phyloP scores from a whole-genome alignment of 2,113 vertebrate genomes.

The Chaetodon auriga region DNA sequence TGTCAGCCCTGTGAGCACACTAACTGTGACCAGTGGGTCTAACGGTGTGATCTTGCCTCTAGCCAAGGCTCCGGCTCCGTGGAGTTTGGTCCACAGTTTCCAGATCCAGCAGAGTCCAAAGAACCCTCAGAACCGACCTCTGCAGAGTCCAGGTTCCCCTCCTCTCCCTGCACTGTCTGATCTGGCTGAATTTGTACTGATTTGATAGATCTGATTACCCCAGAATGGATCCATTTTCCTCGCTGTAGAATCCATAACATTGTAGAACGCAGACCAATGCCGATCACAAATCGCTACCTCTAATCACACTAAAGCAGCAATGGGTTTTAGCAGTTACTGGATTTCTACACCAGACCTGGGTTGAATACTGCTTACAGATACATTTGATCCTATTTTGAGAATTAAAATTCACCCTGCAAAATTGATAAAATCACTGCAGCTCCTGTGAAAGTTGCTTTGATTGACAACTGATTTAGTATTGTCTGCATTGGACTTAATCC shows the following conservation, averaged over 20 bases:
- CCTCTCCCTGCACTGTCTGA: constrained; percentile 44
- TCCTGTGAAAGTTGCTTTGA: neutral
- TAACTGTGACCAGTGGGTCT: constrained; percentile 28
- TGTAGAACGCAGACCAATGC: constrained; percentile 9
- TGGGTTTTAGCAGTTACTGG: neutral
- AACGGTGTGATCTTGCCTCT: constrained; percentile 71
- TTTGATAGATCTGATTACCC: constrained; percentile 22
- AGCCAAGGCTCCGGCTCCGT: constrained; percentile 77
- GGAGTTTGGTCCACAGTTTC: constrained; percentile 84
- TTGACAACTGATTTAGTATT: neutral
- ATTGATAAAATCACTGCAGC: neutral
- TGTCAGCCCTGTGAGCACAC: constrained; percentile 1
- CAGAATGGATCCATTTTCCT: neutral
- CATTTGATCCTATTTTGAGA: neutral
- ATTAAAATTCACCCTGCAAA: neutral
- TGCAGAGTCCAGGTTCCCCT: constrained; percentile 70
- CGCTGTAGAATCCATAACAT: constrained; percentile 34
- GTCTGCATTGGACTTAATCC: neutral
- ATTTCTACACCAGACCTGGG: constrained; percentile 41
- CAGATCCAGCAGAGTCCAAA: constrained; percentile 69
- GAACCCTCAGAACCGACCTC: constrained; percentile 53
- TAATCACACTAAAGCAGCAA: constrained; percentile 25
- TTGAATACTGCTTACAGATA: neutral
- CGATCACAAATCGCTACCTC: neutral
- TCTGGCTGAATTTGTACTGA: constrained; percentile 35